Evolutionary conservation across 2,113 vertebrate species (phyloP).

Genomic region (Sprattus sprattus): DNA sequence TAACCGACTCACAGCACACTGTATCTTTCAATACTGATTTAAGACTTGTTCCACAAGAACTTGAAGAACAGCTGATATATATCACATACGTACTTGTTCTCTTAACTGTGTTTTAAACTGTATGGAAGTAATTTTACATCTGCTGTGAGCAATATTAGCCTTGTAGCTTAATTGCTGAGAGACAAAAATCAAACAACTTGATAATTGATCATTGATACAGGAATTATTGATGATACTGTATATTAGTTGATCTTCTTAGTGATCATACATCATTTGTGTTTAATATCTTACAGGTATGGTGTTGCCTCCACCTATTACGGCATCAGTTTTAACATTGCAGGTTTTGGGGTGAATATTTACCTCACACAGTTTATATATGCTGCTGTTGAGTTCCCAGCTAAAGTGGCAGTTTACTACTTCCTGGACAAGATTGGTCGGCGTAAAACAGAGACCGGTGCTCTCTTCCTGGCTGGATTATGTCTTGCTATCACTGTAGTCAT

Average conservation of each 20-base stretch:
- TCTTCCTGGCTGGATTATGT: constrained; percentile 41
- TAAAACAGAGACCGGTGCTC: constrained; percentile 28
- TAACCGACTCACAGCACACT: too few relatives aligned
- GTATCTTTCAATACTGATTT: too few relatives aligned
- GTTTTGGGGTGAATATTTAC: constrained; percentile 50
- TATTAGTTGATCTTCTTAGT: too few relatives aligned
- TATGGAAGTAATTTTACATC: too few relatives aligned
- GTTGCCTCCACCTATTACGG: constrained; percentile 49
- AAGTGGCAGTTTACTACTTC: constrained; percentile 34
- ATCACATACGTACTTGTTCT: too few relatives aligned
- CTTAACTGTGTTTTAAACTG: too few relatives aligned
- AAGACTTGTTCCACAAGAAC: too few relatives aligned
- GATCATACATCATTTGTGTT: neutral
- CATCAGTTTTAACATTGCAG: constrained; percentile 52
- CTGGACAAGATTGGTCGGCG: constrained; percentile 50
- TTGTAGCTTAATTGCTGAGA: too few relatives aligned
- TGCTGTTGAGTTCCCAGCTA: constrained; percentile 48
- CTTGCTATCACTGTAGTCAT: constrained; percentile 60
- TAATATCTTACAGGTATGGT: constrained; percentile 43
- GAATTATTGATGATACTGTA: neutral
- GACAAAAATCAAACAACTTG: too few relatives aligned
- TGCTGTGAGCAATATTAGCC: too few relatives aligned
- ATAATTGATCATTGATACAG: too few relatives aligned
- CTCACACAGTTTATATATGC: constrained; percentile 49
- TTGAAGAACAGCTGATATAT: too few relatives aligned